These are phyloP conservation scores for Gastrophysa polygoni DNA, from an alignment of 2,888 invertebrate species.

Conservation along the genomic window DNA sequence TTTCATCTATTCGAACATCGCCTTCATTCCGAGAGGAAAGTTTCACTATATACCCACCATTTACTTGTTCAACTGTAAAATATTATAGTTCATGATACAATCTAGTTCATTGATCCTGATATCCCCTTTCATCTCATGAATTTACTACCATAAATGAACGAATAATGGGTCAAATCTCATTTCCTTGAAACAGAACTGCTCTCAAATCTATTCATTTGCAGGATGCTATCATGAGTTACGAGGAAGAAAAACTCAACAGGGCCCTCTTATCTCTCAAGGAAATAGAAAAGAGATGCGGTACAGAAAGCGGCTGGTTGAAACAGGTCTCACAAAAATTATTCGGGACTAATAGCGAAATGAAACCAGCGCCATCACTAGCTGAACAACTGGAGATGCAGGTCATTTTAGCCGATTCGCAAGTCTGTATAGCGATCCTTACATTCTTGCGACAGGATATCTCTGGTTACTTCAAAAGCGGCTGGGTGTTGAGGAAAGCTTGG, in stretches of 20 bases:
- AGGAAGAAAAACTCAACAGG: slow-evolving; percentile 67
- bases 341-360: slow-evolving; percentile 24
- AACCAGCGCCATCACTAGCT: slow-evolving; percentile 48
- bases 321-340: slow-evolving; percentile 59
- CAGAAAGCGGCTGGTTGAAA: slow-evolving; percentile 62
- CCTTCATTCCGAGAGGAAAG: too few relatives aligned
- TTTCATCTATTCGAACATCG: too few relatives aligned
- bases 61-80: too few relatives aligned
- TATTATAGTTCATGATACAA: too few relatives aligned
- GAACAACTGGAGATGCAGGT: slow-evolving; percentile 68
- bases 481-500: slow-evolving; percentile 73
- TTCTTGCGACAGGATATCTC: slow-evolving; percentile 70
- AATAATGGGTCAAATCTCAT: too few relatives aligned
- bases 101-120: too few relatives aligned
- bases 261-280: slow-evolving; percentile 65
- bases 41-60: too few relatives aligned
- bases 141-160: too few relatives aligned
- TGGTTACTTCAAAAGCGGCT: slow-evolving; percentile 68
- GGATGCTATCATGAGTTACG: slow-evolving; percentile 74
- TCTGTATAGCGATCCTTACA: slow-evolving; percentile 68
- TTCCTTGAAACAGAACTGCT: too few relatives aligned
- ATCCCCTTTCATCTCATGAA: too few relatives aligned
- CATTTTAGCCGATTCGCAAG: slow-evolving; percentile 69
- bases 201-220: too few relatives aligned
- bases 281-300: slow-evolving; percentile 65